Evolutionary conservation across 2,113 vertebrate genomes (phyloP).

Genomic region (Irena cyanogastra): DNA sequence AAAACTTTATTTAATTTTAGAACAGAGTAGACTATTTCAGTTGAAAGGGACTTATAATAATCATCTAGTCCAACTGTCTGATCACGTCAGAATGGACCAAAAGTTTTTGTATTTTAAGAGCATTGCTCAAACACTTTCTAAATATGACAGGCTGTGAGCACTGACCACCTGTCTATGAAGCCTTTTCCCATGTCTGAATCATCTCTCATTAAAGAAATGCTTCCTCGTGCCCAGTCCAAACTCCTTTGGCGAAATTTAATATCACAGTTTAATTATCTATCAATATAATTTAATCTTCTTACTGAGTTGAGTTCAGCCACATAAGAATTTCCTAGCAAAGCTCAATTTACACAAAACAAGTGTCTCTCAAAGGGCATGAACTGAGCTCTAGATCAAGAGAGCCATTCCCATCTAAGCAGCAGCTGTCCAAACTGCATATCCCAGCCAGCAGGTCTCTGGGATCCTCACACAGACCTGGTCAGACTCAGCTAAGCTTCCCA

Average conservation of each 20-base stretch:
- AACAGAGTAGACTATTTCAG: background rate
- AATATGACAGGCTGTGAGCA: background rate
- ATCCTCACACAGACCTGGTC: background rate
- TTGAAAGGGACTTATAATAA: background rate
- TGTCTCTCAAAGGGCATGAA: background rate
- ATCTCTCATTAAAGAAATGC: background rate
- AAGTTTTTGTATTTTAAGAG: background rate
- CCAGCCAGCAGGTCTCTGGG: background rate
- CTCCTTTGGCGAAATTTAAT: background rate
- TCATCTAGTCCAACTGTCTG: background rate
- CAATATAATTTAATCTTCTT: background rate
- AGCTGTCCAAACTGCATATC: background rate
- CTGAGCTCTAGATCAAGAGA: background rate
- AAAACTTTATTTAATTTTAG: background rate
- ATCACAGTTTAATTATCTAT: background rate
- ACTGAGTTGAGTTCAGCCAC: background rate
- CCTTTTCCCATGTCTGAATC: background rate
- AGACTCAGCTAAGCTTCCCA: background rate
- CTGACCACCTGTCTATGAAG: background rate
- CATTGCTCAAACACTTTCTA: background rate
- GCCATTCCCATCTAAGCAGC: background rate
- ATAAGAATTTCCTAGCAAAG: background rate
- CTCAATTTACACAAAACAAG: background rate
- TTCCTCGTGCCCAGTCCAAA: background rate
- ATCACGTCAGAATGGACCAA: background rate